phyloP scores from a whole-genome alignment of 1,140 invertebrate species.

The Anadara kagoshimensis region DNA sequence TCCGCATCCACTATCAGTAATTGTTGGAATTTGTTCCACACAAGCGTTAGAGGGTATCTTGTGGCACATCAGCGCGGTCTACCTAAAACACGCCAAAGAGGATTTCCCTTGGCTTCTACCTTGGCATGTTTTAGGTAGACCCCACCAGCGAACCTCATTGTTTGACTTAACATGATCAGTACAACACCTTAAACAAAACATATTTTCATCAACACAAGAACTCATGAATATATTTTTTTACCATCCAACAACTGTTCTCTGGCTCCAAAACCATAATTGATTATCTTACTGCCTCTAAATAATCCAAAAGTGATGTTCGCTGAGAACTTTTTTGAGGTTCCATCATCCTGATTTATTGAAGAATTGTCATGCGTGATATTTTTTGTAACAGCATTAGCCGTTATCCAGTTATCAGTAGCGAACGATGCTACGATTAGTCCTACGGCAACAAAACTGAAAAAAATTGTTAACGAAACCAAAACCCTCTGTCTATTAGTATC shows the following conservation, averaged over 20 bases:
- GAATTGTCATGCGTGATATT: constrained; percentile 64
- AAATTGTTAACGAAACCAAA: constrained; percentile 81
- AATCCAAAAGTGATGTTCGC: constrained; percentile 50
- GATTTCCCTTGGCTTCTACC: too few species aligned
- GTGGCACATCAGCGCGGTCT: too few species aligned
- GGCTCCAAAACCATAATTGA: constrained; percentile 46
- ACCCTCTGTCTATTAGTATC: too few species aligned
- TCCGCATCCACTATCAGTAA: too few species aligned
- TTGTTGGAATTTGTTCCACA: too few species aligned
- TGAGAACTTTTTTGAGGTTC: constrained; percentile 5
- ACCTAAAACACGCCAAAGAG: too few species aligned
- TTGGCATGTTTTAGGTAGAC: too few species aligned
- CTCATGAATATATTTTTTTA: neutral
- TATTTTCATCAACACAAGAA: neutral
- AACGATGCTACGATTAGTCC: constrained; percentile 87
- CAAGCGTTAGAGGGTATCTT: too few species aligned
- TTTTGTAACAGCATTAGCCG: constrained; percentile 81
- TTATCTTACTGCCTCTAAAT: constrained; percentile 47
- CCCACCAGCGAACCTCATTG: too few species aligned
- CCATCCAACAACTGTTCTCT: constrained; percentile 27
- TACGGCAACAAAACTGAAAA: constrained; percentile 87
- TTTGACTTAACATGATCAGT: too few species aligned
- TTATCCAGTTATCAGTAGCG: constrained; percentile 91
- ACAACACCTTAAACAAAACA: neutral
- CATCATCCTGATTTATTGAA: constrained; percentile 26